Base-by-base conservation (phyloP, 2,113 vertebrate genomes). In the Nerophis ophidion region DNA sequence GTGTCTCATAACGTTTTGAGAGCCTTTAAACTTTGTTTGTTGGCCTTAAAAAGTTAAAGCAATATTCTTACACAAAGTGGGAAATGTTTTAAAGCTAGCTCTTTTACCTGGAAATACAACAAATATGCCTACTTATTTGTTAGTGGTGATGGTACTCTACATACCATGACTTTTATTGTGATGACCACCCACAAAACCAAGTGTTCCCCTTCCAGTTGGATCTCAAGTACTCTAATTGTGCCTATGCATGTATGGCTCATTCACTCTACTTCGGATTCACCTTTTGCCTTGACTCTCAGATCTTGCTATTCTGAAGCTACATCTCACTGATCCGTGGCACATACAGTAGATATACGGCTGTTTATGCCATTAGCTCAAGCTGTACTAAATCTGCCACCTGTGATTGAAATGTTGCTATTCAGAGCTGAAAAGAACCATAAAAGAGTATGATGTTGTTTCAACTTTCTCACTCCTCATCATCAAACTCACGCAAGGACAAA, bases 1-100 rank as follows among this genome's bases (percentile, higher is more conserved):
- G 16, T 68, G 55, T 5, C 14, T 66, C 54, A 61, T 40, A 17
- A 59, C 44, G 44, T 53, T 45, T 68, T 58, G 34, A 51, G 56
- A 65, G 46, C 44, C 48, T 57, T 34, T 53, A 53, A 35, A 15
- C 33, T 56, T 40, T 33, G 7, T 9, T 53, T 36, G 33, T 8
- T 35, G 52, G 38, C 35, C 34, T 54, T 15, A 5, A 38, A 54
- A 54, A 16, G 8, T 36, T n/a, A n/a, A 53, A 53, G 34, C 33
- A 4, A 38, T 38, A 38, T 38, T 6, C 8, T 38, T 38, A 38
- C 36, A 40, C 38, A 40, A 40, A 9, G 10, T 40, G 38, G 38
- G 38, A 40, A 8, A 9, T 5, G 36, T 42, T 42, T 19, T 51
- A 2, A 8, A 6, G 4, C 8, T 6, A 13, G 5, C 6, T 51